Base-by-base conservation (phyloP, 2,113 vertebrate genomes). In the Campylorhamphus procurvoides region DNA sequence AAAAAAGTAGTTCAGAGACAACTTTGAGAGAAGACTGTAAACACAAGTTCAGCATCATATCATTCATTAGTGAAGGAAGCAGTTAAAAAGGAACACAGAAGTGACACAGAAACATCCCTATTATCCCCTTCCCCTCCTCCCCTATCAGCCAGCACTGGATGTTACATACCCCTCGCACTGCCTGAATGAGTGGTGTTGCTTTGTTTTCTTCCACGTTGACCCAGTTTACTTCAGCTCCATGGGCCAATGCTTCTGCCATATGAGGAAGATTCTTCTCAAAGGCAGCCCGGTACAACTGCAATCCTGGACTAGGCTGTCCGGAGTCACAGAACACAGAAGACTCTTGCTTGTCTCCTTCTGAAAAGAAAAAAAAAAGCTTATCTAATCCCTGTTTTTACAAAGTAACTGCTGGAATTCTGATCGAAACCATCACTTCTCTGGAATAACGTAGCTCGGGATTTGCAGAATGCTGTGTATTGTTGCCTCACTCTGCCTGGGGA, bases 211-310 rank as follows among this genome's bases (percentile, higher is more conserved):
- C 99, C 1, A 94, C 59, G 18, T 99, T 98, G 96, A 98, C 98
- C 99, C 99, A 99, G 97, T 99, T 99, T 91, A 99, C 99, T 74
- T 98, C 98, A 39, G 98, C 99, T 60, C 99, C 99, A 4, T 99
- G 98, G 60, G 99, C 99, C 96, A 99, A 96, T 5, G 99, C 99
- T 95, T 99, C 99, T 1, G 99, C 99, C 99, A 99, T 99, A 96
- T 98, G 98, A 1, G 99, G 99, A 93, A 99, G 98, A 87, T 98
- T 99, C 97, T 99, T 98, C 92, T 99, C 98, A 62, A 98, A 99
- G 1, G 99, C 98, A 11, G 99, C 99, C 97, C 84, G 98, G 93
- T 99, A 99, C 69, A 99, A 98, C 96, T 98, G 99, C 88, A 99
- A 96, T 69, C 99, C 99, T 13, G 98, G 98, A 89, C 97, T 98